phyloP scores from a whole-genome alignment of 2,888 invertebrate species.

The Folsomia manolachei region DNA sequence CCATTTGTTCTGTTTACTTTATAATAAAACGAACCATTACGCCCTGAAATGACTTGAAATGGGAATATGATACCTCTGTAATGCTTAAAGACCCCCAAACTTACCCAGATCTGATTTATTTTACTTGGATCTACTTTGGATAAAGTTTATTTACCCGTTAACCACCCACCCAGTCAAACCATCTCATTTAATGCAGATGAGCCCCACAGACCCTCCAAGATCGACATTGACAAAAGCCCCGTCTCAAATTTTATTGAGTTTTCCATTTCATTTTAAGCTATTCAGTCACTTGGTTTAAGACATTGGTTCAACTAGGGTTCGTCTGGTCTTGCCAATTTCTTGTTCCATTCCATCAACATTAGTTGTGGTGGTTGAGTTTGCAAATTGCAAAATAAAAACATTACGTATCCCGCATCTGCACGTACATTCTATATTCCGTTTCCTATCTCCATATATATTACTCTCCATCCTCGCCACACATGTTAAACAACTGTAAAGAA shows the following conservation, averaged over 20 bases:
- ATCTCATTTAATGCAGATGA: not conserved
- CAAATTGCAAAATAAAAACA: not conserved
- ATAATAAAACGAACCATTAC: too few relatives aligned
- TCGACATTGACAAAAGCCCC: not conserved
- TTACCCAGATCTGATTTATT: not conserved
- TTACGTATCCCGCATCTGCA: not conserved
- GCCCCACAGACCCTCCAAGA: not conserved
- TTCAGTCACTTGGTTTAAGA: too few relatives aligned
- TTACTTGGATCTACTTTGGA: not conserved
- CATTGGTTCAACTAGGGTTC: too few relatives aligned
- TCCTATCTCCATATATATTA: too few relatives aligned
- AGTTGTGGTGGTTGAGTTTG: too few relatives aligned
- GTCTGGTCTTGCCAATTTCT: not conserved
- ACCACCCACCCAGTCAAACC: not conserved
- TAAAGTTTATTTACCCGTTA: too few relatives aligned
- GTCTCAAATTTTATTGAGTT: not conserved
- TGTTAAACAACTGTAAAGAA: too few relatives aligned
- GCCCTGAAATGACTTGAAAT: too few relatives aligned
- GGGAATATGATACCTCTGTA: too few relatives aligned
- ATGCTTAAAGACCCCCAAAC: not conserved
- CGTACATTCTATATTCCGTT: not conserved
- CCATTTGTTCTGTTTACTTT: too few relatives aligned
- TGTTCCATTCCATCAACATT: too few relatives aligned
- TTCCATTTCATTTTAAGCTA: not conserved
- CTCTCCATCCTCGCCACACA: too few relatives aligned